A percentile compares a stretch with the other conserved stretches of the same genome.
phyloP scores from a whole-genome alignment of 1,140 invertebrate genomes.

The Papilio xuthus region DNA sequence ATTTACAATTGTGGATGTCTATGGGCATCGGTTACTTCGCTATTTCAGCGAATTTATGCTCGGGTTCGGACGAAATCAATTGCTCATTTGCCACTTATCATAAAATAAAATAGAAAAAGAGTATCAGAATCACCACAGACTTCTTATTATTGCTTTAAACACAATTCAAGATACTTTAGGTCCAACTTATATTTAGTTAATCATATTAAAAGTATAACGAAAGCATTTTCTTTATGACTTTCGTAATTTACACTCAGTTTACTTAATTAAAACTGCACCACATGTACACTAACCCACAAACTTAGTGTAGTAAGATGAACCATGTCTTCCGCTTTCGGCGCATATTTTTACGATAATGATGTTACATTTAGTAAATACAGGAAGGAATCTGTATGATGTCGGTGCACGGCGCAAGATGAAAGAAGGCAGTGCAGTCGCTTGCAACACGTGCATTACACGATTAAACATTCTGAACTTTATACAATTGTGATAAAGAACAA shows the following conservation, averaged over 20 bases:
- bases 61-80: too few species aligned
- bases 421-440: constrained; percentile 13
- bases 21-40: too few species aligned
- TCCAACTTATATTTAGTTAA: too few species aligned
- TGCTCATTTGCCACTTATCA: too few species aligned
- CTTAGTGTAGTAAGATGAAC: constrained; percentile 20
- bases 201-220: background rate
- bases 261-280: constrained; percentile 6
- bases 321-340: constrained; percentile 22
- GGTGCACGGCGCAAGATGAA: constrained; percentile 33
- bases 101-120: too few species aligned
- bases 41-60: too few species aligned
- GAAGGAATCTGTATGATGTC: constrained; percentile 17
- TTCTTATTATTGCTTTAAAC: too few species aligned
- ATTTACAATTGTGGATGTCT: too few species aligned
- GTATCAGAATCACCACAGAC: too few species aligned
- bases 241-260: background rate
- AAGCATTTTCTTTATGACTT: constrained; percentile 2
- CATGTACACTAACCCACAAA: constrained; percentile 27
- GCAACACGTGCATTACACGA: background rate
- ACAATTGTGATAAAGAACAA: background rate
- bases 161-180: too few species aligned
- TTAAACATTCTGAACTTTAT: background rate
- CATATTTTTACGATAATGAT: constrained; percentile 36
- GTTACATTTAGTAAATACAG: constrained; percentile 33